Evolutionary conservation across 2,888 invertebrate species (phyloP), one percentile per base, ranked within the genome.

Genomic region (Agelastica alni): DNA sequence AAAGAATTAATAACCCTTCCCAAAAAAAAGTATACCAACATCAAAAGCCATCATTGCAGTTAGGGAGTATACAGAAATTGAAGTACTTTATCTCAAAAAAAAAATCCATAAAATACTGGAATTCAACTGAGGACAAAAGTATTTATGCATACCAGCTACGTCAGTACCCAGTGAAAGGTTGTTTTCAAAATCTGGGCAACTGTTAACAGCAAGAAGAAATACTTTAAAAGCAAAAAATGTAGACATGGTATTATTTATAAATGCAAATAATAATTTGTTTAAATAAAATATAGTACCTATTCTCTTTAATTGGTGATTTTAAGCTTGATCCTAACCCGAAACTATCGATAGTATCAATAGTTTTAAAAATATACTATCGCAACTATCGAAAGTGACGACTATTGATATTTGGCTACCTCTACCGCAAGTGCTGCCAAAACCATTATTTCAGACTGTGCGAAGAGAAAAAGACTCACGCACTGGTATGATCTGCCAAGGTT

Each of bases 141-240:
- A 44, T 44, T 17, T 44, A 31, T 30, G 44, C 12, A 14, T 32
- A 30, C 32, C 48, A n/a, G 47, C 47, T 17, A 49, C 41, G 7
- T 48, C 48, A 18, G 48, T 32, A 13, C 3, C 17, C 12, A 39
- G 31, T 12, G 32, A 49, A 49, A 22, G 48, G 28, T 32, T 22
- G 22, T 41, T 41, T 18, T 49, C 48, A 10, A 39, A 39, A 48
- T 22, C 48, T 10, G 48, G 31, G 13, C 41, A 26, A 9, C 6
- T 18, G 5, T 13, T 41, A 30, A 14, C 20, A 30, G 48, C 48
- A n/a, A 41, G 16, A 31, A 10, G 39, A 16, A 49, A 31, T 30
- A 41, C 20, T 13, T 20, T 49, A 6, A 49, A 41, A 14, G 39
- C 41, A 9, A 49, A 49, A 32, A 49, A 49, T 41, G 41, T 49